Evolutionary conservation across 2,113 vertebrate species (phyloP).

Genomic region (Antechinus stuartii): DNA sequence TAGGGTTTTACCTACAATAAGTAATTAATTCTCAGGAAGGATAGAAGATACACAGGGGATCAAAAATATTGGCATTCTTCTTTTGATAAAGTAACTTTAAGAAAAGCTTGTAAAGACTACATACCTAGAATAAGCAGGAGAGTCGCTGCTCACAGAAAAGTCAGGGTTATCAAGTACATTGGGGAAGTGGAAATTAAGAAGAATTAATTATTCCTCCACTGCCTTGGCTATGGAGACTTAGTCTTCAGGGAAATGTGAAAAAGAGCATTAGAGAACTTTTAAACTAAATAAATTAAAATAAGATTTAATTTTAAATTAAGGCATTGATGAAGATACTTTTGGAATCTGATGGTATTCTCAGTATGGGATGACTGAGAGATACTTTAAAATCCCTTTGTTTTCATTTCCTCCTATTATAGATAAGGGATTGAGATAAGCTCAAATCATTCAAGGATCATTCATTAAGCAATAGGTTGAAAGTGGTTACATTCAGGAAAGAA

Average conservation of each 20-base stretch:
- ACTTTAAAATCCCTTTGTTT: background rate
- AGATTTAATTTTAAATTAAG: too few species aligned
- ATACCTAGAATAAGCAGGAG: background rate
- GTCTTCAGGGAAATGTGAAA: too few species aligned
- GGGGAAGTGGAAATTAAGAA: background rate
- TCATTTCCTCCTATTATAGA: background rate
- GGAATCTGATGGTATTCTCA: background rate
- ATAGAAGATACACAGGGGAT: background rate
- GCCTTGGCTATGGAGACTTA: background rate
- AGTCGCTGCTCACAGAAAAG: background rate
- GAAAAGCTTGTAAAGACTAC: background rate
- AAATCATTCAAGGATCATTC: background rate
- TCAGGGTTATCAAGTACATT: background rate
- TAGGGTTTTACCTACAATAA: too few species aligned
- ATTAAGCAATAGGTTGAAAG: background rate
- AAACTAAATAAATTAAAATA: too few species aligned
- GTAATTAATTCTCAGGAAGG: background rate
- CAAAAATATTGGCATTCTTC: background rate
- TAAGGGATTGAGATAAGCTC: background rate
- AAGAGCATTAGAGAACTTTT: too few species aligned
- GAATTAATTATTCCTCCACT: background rate
- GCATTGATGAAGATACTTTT: background rate
- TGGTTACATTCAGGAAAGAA: background rate
- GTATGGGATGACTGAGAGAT: background rate
- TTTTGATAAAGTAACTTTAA: background rate